A percentile compares a stretch with the other conserved stretches of the same genome.
These are phyloP conservation scores for Origma solitaria DNA, from an alignment of 2,113 vertebrate species.

Conservation along the genomic window DNA sequence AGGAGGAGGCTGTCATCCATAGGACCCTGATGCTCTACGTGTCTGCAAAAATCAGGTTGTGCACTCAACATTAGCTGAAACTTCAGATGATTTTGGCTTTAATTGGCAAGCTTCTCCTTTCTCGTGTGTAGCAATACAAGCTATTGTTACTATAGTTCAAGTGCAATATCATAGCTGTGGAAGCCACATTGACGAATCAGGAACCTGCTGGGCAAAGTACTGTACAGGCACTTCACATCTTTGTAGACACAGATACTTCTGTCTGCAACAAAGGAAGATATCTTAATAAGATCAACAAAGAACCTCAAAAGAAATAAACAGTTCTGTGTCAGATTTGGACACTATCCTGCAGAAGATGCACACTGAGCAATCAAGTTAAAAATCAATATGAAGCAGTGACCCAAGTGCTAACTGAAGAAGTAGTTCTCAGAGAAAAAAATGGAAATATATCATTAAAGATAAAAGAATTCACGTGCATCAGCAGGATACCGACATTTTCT, in stretches of 20 bases:
- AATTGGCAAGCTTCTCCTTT: neutral
- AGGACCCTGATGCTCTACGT: neutral
- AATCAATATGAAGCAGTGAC: neutral
- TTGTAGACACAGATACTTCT: neutral
- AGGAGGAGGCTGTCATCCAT: neutral
- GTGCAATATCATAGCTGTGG: conserved; percentile 10
- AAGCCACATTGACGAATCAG: neutral
- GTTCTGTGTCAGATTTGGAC: neutral
- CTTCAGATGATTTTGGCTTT: neutral
- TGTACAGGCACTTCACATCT: neutral
- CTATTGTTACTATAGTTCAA: neutral
- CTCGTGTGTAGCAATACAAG: neutral
- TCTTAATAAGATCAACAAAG: neutral
- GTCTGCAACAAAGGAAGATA: neutral
- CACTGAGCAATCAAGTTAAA: neutral
- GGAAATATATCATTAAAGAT: neutral
- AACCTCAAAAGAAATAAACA: neutral
- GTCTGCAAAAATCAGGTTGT: neutral
- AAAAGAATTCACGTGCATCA: neutral
- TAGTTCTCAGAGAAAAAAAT: neutral
- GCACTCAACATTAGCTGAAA: neutral
- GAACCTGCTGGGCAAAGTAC: neutral
- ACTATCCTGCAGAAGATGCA: neutral
- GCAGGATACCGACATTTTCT: neutral
- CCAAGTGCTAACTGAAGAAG: neutral